Base-by-base conservation (phyloP, 37 sponge, comb jelly and placozoan species). In the Theonella swinhoei region DNA sequence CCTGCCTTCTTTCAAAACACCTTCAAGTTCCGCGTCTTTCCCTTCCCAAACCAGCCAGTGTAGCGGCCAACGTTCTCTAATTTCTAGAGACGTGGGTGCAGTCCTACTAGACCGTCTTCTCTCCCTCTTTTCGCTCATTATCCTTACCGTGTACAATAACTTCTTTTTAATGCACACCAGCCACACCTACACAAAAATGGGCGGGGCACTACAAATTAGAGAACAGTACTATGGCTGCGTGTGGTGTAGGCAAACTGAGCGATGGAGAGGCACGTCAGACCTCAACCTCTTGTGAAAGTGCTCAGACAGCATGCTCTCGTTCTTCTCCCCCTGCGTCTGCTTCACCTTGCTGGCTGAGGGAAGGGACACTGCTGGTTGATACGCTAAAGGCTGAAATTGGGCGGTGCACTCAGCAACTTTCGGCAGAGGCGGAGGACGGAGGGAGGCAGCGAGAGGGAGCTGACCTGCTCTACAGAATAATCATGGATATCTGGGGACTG, bases 41-140 rank as follows among this genome's bases (percentile, higher is more conserved):
- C 91, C 85, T 23, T 43, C 31, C 97, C 97, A 96, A 1, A 96
- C 89, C 71, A 86, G 32, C 77, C 83, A 83, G 84, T 96, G 97
- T n/a, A 93, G 89, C 5, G 97, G 97, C 88, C 86, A 96, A 19
- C 80, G 80, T 33, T 42, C 29, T 32, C 76, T 25, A 25, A 91
- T 78, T 5, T 82, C 80, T 14, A 47, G 54, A 47, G 54, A 47
- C 14, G 54, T 47, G 54, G 54, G 54, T 14, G 54, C 1, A 32
- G 36, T 20, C 72, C 35, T 37, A 71, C 39, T 71, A 25, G 39
- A 71, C 70, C 19, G 36, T 70, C 70, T 31, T 31, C 32, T 70
- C 9, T 31, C 54, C 54, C 54, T 17, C 54, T 47, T 47, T 14
- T 7, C 54, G 14, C 54, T 47, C 54, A 47, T 47, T 14, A 17